Base-by-base conservation (phyloP, 64 coral and sea anemone genomes). In the Orbicella faveolata region DNA sequence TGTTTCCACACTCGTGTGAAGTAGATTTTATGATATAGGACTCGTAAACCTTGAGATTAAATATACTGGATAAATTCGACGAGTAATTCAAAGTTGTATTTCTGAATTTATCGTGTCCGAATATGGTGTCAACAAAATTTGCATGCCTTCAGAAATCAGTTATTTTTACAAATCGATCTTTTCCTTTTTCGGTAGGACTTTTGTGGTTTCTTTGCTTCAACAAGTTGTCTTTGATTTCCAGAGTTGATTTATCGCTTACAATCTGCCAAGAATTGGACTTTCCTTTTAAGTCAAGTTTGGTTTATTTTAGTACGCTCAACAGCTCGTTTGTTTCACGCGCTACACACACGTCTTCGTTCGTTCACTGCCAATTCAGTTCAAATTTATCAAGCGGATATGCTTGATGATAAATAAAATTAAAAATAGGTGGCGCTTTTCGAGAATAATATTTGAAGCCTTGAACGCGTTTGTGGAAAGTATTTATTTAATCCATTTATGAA, bases 1-100 rank as follows among this genome's bases (percentile, higher is more conserved):
- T 52, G 23, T 85, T 73, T 85, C 16, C 82, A 72, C 36, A 8
- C 34, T 84, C 37, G 61, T 83, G 61, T 65, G 65, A 70, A 72
- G 64, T 66, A 85, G 63, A 70, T 52, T 70, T 16, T 39, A n/a
- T 30, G 17, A 21, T 53, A 41, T 30, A 52, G 52, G 15, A 41
- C 65, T 21, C 23, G 52, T 70, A 30, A 2, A 5, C 18, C 33
- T 25, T 36, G 41, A 44, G 65, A n/a, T 21, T 48, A 41, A 37
- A 19, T 85, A 25, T 52, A 23, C 26, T 84, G 34, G 16, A 14
- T 52, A 26, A 52, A 26, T 23, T 25, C 67, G 14, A 23, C 64
- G 9, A n/a, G n/a, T 5, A 59, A 15, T 59, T 59, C 55, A 16
- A 59, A 59, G 55, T 59, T 15, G 13, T 70, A 11, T 70, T 70